phyloP scores from a whole-genome alignment of 2,888 invertebrate genomes.

The Cotesia congregata region DNA sequence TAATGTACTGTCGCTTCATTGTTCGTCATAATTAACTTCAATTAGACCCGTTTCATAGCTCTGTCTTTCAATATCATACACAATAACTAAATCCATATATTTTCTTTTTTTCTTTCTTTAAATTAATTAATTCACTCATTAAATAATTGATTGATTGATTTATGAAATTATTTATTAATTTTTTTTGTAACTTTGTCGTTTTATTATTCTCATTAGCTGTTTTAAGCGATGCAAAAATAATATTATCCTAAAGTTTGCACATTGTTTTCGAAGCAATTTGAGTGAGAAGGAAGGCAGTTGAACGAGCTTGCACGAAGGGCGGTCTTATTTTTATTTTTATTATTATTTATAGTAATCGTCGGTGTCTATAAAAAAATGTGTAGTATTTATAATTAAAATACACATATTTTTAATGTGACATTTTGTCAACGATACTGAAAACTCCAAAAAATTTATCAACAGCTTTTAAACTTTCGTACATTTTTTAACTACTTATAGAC shows the following conservation, averaged over 20 bases:
- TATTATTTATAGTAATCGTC: conserved; percentile 14
- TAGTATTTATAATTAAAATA: not conserved
- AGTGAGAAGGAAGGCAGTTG: conserved; percentile 53
- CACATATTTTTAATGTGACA: not conserved
- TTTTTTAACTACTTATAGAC: conserved; percentile 55
- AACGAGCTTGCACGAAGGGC: conserved; percentile 52
- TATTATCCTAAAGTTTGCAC: conserved; percentile 50
- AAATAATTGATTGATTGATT: conserved; percentile 33
- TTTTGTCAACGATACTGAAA: conserved; percentile 1
- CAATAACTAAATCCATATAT: not conserved
- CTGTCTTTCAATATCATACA: not conserved
- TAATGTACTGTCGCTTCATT: conserved; percentile 32
- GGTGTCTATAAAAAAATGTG: conserved; percentile 27
- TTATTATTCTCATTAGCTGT: conserved; percentile 19
- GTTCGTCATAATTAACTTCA: conserved; percentile 36
- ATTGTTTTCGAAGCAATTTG: conserved; percentile 51
- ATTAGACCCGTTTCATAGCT: conserved; percentile 39
- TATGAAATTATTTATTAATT: conserved; percentile 35
- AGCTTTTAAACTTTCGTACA: conserved; percentile 56
- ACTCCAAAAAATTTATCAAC: conserved; percentile 52
- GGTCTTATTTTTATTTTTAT: conserved; percentile 28
- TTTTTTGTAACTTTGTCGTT: conserved; percentile 20
- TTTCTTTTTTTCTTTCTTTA: too few species aligned
- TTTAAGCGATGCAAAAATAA: conserved; percentile 53
- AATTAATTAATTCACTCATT: conserved; percentile 13